Evolutionary conservation across 2,113 vertebrate species (phyloP).

Genomic region (Cheirogaleus medius): DNA sequence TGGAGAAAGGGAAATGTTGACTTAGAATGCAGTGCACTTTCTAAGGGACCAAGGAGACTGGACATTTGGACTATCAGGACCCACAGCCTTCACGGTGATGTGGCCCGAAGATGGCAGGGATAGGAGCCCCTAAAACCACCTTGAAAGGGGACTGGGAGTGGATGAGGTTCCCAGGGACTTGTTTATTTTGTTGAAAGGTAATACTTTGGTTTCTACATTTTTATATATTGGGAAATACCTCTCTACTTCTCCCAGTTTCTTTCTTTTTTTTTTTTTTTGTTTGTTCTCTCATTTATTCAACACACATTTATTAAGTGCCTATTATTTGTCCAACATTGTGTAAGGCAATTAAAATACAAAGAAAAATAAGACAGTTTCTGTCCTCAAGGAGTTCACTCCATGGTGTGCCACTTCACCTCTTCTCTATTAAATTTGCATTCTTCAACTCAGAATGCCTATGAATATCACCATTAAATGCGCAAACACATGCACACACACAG

Average conservation of each 20-base stretch:
- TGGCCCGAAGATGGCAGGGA: neutral
- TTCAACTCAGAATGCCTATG: neutral
- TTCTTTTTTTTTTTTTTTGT: neutral
- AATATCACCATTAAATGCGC: neutral
- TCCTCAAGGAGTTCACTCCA: neutral
- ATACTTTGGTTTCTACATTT: neutral
- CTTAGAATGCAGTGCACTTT: neutral
- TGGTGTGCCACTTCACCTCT: neutral
- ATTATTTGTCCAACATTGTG: neutral
- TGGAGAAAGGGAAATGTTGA: neutral
- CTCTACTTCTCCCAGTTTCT: neutral
- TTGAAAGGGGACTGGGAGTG: no score
- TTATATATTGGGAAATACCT: neutral
- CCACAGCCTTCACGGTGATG: neutral
- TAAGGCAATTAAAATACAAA: neutral
- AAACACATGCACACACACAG: neutral
- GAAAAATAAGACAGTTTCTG: neutral
- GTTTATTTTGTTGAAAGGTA: neutral
- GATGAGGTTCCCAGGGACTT: neutral
- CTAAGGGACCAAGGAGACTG: neutral
- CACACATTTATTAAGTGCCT: neutral
- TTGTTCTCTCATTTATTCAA: neutral
- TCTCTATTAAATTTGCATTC: neutral
- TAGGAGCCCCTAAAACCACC: accelerated
- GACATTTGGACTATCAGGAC: neutral